Percentiles rank a stretch among this genome's conserved stretches.
Conservation (phyloP, 2,113 vertebrate species). For the Amblyornis subalaris region DNA sequence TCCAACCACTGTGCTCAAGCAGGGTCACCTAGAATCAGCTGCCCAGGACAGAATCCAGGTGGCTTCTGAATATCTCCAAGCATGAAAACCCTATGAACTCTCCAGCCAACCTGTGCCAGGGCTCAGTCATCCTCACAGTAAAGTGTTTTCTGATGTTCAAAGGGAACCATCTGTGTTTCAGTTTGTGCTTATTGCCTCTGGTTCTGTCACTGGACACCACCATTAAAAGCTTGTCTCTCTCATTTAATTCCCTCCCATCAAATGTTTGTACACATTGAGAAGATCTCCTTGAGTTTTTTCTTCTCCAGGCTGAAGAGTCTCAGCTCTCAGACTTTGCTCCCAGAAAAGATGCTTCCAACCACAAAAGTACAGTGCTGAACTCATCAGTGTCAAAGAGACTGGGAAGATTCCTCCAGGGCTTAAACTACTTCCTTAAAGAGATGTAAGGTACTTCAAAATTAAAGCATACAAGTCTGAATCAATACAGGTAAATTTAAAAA, state of each 20-base stretch:
- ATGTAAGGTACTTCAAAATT: conserved; percentile 4
- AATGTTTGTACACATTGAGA: not conserved
- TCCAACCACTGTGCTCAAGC: not conserved
- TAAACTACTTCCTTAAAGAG: not conserved
- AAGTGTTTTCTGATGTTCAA: not conserved
- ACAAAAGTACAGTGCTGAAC: not conserved
- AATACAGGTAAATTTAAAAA: not conserved
- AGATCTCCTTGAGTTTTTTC: not conserved
- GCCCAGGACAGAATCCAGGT: not conserved
- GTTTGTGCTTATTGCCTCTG: not conserved
- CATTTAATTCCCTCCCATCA: not conserved
- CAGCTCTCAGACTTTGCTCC: not conserved
- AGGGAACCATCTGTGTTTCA: not conserved
- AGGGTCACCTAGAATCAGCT: not conserved
- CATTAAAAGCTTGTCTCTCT: not conserved
- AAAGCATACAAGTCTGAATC: not conserved
- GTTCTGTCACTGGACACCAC: not conserved
- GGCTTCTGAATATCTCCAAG: not conserved
- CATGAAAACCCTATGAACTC: not conserved
- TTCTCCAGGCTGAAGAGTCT: not conserved
- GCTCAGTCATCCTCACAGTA: not conserved
- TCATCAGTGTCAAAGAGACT: not conserved
- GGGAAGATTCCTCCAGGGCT: not conserved
- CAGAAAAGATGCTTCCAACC: not conserved
- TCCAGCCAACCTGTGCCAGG: not conserved